phyloP scores from a whole-genome alignment of 2,113 vertebrate species.

The Odobenus rosmarus region DNA sequence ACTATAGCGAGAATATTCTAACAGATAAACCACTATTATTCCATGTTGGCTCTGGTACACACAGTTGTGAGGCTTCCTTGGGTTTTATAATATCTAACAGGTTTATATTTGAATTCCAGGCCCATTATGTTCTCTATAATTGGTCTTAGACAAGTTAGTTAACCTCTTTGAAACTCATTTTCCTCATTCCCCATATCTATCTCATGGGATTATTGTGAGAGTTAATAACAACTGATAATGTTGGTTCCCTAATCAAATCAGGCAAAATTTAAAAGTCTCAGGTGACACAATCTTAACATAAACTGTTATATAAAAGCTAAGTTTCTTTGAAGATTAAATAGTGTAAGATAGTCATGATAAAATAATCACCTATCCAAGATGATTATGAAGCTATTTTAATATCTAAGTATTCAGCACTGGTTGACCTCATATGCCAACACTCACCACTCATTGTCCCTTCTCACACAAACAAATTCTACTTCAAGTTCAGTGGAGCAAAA shows the following conservation, averaged over 20 bases:
- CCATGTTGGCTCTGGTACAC: neutral
- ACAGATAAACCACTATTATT: neutral
- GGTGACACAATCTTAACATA: neutral
- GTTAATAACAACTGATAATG: neutral
- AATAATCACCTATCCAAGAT: neutral
- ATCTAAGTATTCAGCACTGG: neutral
- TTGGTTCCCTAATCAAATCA: neutral
- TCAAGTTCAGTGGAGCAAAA: neutral
- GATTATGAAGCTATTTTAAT: neutral
- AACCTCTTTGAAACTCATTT: neutral
- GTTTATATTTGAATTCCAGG: neutral
- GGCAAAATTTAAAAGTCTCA: neutral
- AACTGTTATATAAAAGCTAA: constrained; percentile 29
- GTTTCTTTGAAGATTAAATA: neutral
- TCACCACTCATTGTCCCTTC: neutral
- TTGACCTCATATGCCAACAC: neutral
- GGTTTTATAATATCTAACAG: neutral
- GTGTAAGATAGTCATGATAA: neutral
- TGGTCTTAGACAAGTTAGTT: neutral
- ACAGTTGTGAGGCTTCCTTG: neutral
- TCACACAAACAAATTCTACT: neutral
- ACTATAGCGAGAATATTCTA: neutral
- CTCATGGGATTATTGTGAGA: neutral
- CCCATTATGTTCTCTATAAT: neutral
- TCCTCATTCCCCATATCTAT: neutral